Evolutionary conservation across 2,888 invertebrate species (phyloP), one percentile per base, ranked within the genome.

Genomic region (Alloplasta piceator): DNA sequence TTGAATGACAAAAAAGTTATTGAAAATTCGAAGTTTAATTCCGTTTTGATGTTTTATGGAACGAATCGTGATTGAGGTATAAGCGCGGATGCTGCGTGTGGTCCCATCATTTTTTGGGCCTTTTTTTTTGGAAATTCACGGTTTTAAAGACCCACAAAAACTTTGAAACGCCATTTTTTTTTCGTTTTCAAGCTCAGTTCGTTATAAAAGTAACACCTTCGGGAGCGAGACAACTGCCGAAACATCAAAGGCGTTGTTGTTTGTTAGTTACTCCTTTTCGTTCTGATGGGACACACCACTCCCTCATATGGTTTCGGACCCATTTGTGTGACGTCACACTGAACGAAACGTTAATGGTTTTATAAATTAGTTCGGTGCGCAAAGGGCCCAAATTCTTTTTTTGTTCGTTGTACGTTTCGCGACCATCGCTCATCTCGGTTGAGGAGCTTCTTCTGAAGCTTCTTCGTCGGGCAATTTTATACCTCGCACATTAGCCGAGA

Each of bases 311-410:
- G 38, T n/a, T 26, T 26, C 26, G 48, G 43, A 43, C 52, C 26
- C 68, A 52, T 41, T 26, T 43, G 60, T 70, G 26, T 26, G 26
- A 26, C 74, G 77, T 74, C 79, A 74, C 72, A 82, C 81, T 56
- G 63, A 70, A 77, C 73, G 63, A 76, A 26, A 70, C 71, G 82
- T 83, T 83, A 83, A 84, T 84, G 83, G 80, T 84, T 84, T 84
- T 83, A 84, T 83, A 84, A 84, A 84, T 84, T 84, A 84, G 84
- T 83, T 82, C 72, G 64, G 75, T 70, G 82, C 78, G 82, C 73
- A 74, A 78, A 66, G 39, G 72, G 48, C 26, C 26, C 26, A 26
- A 26, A 26, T 26, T 26, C 26, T 26, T 26, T 26, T 26, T 26
- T 26, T 26, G 26, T 26, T 26, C 26, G 26, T 26, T 3, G 26